phyloP scores from a whole-genome alignment of 2,797 vertebrate species.

The Rhinatrema bivittatum region DNA sequence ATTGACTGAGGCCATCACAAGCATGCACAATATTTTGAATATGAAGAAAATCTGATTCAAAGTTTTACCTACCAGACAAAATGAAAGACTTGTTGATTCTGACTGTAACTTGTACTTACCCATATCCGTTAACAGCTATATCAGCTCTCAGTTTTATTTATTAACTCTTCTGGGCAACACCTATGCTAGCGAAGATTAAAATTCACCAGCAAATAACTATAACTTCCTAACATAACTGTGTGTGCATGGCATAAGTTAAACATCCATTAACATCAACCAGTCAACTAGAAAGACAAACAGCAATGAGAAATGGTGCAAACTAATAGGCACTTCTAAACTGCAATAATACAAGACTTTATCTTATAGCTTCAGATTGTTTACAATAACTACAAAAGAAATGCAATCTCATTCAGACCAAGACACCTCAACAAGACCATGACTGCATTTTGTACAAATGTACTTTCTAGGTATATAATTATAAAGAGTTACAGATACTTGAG shows the following conservation, averaged over 20 bases:
- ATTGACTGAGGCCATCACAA: slow-evolving; percentile 25
- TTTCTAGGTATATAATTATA: no score
- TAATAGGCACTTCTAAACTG: no score
- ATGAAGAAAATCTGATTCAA: slow-evolving; percentile 41
- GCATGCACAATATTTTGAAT: slow-evolving; percentile 54
- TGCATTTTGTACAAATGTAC: no score
- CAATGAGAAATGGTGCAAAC: slow-evolving; percentile 19
- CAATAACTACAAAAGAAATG: no score
- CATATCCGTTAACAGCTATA: slow-evolving; percentile 44
- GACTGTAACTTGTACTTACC: slow-evolving; percentile 86
- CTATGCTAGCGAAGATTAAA: slow-evolving; percentile 62
- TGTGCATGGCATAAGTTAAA: no score
- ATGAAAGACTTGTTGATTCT: slow-evolving; percentile 65
- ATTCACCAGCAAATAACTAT: slow-evolving; percentile 44
- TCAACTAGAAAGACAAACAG: slow-evolving; percentile 21
- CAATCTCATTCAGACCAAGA: no score
- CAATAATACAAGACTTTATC: no score
- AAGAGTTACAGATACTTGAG: no score
- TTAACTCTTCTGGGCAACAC: slow-evolving; percentile 54
- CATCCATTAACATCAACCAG: slow-evolving; percentile 28
- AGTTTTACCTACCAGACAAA: slow-evolving; percentile 69
- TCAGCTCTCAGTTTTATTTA: slow-evolving; percentile 76
- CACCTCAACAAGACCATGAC: no score
- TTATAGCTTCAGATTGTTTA: no score
- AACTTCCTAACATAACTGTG: not conserved